Evolutionary conservation across 2,113 vertebrate genomes (phyloP).

Genomic region (Astur gentilis): DNA sequence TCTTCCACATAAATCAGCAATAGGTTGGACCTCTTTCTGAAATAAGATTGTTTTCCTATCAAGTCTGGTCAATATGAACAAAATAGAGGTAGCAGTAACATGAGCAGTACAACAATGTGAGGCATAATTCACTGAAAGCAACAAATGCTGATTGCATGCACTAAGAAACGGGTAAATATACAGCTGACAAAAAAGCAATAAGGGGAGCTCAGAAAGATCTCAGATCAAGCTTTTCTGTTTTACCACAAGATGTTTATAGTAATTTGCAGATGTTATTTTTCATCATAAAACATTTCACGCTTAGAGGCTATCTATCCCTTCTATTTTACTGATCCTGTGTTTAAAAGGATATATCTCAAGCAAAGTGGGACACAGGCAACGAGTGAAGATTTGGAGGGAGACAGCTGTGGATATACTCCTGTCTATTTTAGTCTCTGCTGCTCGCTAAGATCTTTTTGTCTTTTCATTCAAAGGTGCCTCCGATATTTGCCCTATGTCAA

Average conservation of each 20-base stretch:
- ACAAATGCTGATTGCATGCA: background rate
- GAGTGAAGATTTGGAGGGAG: background rate
- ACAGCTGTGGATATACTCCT: background rate
- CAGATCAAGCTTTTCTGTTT: background rate
- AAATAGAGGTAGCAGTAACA: background rate
- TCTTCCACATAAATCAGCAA: background rate
- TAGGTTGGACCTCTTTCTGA: background rate
- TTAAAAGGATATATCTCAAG: background rate
- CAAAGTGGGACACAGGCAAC: background rate
- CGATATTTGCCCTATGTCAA: background rate
- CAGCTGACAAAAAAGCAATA: background rate
- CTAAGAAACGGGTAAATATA: background rate
- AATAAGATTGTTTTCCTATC: background rate
- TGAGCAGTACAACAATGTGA: background rate
- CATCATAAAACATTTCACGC: background rate
- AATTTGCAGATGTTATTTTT: background rate
- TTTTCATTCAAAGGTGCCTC: background rate
- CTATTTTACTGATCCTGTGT: background rate
- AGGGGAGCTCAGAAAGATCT: background rate
- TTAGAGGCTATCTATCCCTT: background rate
- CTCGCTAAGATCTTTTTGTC: background rate
- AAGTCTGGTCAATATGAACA: background rate
- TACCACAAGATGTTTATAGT: background rate
- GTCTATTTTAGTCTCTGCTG: background rate
- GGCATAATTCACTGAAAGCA: background rate